phyloP scores from a whole-genome alignment of 2,888 invertebrate species.

The Scaptomyza polygonia region DNA sequence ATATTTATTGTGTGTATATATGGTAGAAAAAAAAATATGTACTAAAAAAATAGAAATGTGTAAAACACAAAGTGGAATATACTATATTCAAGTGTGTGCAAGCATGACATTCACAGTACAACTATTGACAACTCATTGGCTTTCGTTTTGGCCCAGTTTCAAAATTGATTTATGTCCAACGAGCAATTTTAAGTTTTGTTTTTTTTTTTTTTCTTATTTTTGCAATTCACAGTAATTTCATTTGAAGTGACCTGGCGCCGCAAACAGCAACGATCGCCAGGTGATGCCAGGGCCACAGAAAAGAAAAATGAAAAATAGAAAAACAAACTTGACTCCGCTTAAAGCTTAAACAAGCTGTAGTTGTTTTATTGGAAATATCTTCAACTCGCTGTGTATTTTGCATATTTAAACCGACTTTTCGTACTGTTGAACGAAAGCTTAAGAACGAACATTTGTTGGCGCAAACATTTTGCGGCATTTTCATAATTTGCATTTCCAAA shows the following conservation, averaged over 20 bases:
- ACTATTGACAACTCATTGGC: slow-evolving; percentile 53
- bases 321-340: background rate
- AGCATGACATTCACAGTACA: slow-evolving; percentile 17
- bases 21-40: slow-evolving; percentile 20
- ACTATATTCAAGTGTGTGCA: background rate
- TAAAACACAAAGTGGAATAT: too few species aligned
- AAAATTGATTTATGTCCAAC: slow-evolving; percentile 74
- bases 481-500: slow-evolving; percentile 26
- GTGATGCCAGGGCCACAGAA: slow-evolving; percentile 25
- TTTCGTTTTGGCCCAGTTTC: slow-evolving; percentile 68
- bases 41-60: background rate
- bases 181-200: slow-evolving; percentile 56
- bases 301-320: background rate
- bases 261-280: slow-evolving; percentile 19
- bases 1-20: background rate
- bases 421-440: background rate
- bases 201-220: slow-evolving; percentile 25
- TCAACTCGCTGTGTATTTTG: slow-evolving; percentile 20
- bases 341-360: too few species aligned
- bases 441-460: slow-evolving; percentile 32
- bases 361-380: slow-evolving; percentile 18
- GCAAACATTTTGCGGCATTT: slow-evolving; percentile 32
- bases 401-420: slow-evolving; percentile 10
- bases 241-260: slow-evolving; percentile 29
- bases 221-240: slow-evolving; percentile 67